These are phyloP conservation scores for Ictalurus furcatus DNA, from an alignment of 2,113 vertebrate species.

Conservation along the genomic window DNA sequence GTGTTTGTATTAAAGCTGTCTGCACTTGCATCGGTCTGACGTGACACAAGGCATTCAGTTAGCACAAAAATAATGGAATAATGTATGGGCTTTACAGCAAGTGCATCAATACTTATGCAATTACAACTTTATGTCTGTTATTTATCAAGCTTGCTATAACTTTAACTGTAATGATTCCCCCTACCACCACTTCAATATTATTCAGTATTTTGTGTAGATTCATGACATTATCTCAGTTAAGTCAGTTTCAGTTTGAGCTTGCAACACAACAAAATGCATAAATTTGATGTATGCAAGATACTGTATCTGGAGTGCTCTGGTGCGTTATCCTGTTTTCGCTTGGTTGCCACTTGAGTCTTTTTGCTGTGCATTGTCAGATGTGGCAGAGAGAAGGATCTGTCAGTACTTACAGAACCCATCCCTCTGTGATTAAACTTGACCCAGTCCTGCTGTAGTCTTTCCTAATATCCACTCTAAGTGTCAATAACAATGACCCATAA, in stretches of 20 bases:
- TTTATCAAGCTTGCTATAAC: background rate
- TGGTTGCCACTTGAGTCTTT: background rate
- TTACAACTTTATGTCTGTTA: background rate
- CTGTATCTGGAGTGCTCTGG: background rate
- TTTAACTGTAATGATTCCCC: background rate
- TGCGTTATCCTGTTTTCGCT: background rate
- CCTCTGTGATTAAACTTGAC: constrained; percentile 29
- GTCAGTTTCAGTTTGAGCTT: background rate
- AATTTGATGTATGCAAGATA: background rate
- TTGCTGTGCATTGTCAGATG: background rate
- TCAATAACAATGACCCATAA: constrained; percentile 24
- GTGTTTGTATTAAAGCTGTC: too few relatives aligned
- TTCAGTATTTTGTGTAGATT: background rate
- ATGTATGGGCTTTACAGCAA: background rate
- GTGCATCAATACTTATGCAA: background rate
- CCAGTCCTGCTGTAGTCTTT: constrained; percentile 15
- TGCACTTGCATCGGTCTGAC: too few relatives aligned
- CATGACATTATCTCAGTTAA: background rate
- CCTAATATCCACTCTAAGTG: background rate
- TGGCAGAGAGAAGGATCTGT: background rate
- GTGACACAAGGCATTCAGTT: background rate
- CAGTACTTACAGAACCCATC: background rate
- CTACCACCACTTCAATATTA: background rate
- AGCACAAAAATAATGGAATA: background rate
- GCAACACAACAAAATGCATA: background rate